Evolutionary conservation across 2,797 vertebrate genomes (phyloP), one percentile per base, ranked within the genome.

Genomic region (Pangasius djambal): DNA sequence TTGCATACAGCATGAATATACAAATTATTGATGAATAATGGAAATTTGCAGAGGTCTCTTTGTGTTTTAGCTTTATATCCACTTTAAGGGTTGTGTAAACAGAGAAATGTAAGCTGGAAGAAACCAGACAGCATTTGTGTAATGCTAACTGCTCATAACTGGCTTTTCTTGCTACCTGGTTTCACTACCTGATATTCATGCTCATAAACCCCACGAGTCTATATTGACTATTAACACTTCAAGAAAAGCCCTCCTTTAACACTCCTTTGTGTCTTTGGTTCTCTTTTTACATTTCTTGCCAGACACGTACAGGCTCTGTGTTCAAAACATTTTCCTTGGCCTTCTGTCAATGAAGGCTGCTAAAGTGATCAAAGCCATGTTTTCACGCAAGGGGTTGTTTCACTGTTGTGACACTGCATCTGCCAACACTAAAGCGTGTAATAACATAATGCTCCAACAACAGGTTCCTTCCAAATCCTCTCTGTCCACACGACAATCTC

Each of bases 201-300:
- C 18, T 50, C 8, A 69, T 70, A 70, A 70, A 70, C 65, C 31
- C 57, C 16, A 34, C 9, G 6, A 18, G 28, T 48, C 57, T 37
- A n/a, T 20, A 87, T 40, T 40, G 12, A 67, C 37, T 82, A 18
- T 44, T 59, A 44, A 18, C 22, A 70, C n/a, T 84, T 83, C 12
- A 40, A 57, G 18, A 52, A 52, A 72, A n/a, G 25, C 5, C 37
- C 16, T 69, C 13, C n/a, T 55, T 63, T 50, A 78, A 25, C 3
- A 6, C 22, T 55, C 44, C 40, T 82, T 83, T 72, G n/a, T 63
- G 28, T 84, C 15, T 65, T 55, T 57, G 18, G 10, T n/a, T 82
- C 75, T 89, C 28, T 69, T 83, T 75, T 74, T 87, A 89, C 92
- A 91, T 93, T 92, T 93, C 57, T 74, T 48, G 55, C 88, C 78